phyloP scores from a whole-genome alignment of 2,888 invertebrate genomes.

The Diarsia brunnea region DNA sequence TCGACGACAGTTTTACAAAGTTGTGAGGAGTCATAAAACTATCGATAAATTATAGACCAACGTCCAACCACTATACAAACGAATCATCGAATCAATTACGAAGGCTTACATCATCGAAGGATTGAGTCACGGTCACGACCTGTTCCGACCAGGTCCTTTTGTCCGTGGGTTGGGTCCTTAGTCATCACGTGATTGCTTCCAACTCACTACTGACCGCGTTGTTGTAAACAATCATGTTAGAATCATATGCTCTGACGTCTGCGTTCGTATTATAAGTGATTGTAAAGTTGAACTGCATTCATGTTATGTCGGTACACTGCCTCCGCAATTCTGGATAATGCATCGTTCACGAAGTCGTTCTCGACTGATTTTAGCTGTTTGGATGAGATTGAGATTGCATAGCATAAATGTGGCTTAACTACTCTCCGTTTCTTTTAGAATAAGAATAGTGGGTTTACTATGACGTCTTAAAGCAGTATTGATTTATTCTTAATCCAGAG shows the following conservation, averaged over 20 bases:
- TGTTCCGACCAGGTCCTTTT: slow-evolving; percentile 80
- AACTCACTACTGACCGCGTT: slow-evolving; percentile 83
- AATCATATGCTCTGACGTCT: slow-evolving; percentile 70
- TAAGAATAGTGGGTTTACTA: too few species aligned
- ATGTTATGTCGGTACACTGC: slow-evolving; percentile 51
- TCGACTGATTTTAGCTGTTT: slow-evolving; percentile 3
- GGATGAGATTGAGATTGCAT: not conserved
- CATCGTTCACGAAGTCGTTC: slow-evolving; percentile 51
- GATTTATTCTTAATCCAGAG: too few species aligned
- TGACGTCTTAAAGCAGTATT: too few species aligned
- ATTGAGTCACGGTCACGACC: slow-evolving; percentile 88
- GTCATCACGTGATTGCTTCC: slow-evolving; percentile 80
- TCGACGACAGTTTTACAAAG: not conserved
- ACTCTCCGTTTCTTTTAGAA: too few species aligned
- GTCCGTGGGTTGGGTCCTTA: slow-evolving; percentile 85
- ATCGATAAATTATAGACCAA: slow-evolving; percentile 68
- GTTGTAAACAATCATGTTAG: slow-evolving; percentile 77
- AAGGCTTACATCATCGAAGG: slow-evolving; percentile 88
- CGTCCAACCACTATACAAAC: slow-evolving; percentile 76
- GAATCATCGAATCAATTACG: slow-evolving; percentile 86
- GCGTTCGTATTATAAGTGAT: slow-evolving; percentile 67
- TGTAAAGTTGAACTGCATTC: slow-evolving; percentile 65
- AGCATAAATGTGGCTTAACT: too few species aligned
- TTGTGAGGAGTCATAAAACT: slow-evolving; percentile 36
- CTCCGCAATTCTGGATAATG: slow-evolving; percentile 67